These are phyloP conservation scores for Amphiprion ocellaris DNA, from an alignment of 2,113 vertebrate genomes.

Conservation along the genomic window DNA sequence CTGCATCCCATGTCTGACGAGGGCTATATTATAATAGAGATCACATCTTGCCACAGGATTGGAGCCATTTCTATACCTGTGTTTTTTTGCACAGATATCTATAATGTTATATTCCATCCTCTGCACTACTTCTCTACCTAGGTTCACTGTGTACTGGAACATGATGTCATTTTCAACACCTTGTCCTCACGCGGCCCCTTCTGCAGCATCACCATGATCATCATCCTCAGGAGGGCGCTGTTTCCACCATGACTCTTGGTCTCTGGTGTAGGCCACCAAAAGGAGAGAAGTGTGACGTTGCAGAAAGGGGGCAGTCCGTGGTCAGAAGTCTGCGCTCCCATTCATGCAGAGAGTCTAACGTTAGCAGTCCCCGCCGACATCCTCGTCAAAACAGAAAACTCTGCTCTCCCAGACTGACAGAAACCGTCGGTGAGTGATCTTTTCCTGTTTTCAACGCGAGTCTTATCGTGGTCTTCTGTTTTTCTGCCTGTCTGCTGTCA, in stretches of 20 bases:
- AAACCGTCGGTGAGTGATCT: constrained; percentile 64
- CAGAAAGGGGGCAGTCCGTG: constrained; percentile 47
- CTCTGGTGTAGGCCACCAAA: neutral
- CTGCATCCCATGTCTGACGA: too few relatives aligned
- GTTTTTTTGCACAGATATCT: too few relatives aligned
- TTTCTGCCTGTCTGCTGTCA: neutral
- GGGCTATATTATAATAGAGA: too few relatives aligned
- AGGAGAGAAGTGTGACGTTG: constrained; percentile 57
- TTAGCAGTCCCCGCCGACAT: constrained; percentile 23
- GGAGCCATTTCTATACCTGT: too few relatives aligned
- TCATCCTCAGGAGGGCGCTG: constrained; percentile 40
- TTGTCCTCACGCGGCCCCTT: neutral
- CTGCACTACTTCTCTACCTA: too few relatives aligned
- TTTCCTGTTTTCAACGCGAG: neutral
- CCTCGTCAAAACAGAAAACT: constrained; percentile 20
- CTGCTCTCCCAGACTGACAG: neutral
- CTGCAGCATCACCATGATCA: neutral
- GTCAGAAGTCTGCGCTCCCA: constrained; percentile 55
- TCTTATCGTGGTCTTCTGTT: accelerated
- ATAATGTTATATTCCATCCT: too few relatives aligned
- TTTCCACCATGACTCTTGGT: neutral
- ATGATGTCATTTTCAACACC: too few relatives aligned
- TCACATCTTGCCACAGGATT: too few relatives aligned
- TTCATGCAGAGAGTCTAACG: constrained; percentile 62
- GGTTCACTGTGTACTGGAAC: too few relatives aligned